Conservation (phyloP, 2,888 invertebrate species). For the Dendrolimus pini region DNA sequence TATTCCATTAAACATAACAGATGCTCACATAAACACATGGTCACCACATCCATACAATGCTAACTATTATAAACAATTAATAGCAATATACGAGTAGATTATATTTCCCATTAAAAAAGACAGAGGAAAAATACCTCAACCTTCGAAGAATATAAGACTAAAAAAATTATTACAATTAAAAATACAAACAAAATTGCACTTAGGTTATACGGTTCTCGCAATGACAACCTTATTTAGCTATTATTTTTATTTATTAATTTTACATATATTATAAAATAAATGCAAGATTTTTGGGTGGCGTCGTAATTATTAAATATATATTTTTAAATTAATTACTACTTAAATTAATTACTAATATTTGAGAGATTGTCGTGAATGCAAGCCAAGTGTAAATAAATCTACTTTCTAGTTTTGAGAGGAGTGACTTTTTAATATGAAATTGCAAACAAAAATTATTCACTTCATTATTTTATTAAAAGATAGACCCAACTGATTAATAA, state of each 20-base stretch:
- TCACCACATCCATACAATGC: conserved; percentile 40
- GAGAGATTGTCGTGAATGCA: too few relatives aligned
- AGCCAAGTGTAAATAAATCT: too few relatives aligned
- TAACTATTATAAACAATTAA: conserved; percentile 16
- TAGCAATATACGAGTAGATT: conserved; percentile 19
- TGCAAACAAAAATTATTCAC: too few relatives aligned
- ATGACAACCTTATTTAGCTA: conserved; percentile 35
- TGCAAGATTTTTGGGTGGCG: conserved; percentile 71
- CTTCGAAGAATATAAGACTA: conserved; percentile 23
- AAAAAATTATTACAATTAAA: conserved; percentile 20
- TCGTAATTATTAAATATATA: conserved; percentile 22
- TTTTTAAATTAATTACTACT: conserved; percentile 3
- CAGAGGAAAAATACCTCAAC: conserved; percentile 44
- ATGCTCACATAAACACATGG: conserved; percentile 46
- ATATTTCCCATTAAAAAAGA: conserved; percentile 32
- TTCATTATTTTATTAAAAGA: too few relatives aligned
- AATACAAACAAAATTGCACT: conserved; percentile 61
- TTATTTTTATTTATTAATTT: conserved; percentile 2
- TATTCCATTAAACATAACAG: conserved; percentile 71
- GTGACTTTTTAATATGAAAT: too few relatives aligned
- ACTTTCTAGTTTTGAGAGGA: too few relatives aligned
- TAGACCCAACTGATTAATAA: too few relatives aligned
- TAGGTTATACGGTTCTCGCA: conserved; percentile 44
- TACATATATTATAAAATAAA: conserved; percentile 34
- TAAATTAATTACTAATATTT: conserved; percentile 4